Conservation (phyloP, 2,797 vertebrate species). For the Cetoscarus ocellatus region DNA sequence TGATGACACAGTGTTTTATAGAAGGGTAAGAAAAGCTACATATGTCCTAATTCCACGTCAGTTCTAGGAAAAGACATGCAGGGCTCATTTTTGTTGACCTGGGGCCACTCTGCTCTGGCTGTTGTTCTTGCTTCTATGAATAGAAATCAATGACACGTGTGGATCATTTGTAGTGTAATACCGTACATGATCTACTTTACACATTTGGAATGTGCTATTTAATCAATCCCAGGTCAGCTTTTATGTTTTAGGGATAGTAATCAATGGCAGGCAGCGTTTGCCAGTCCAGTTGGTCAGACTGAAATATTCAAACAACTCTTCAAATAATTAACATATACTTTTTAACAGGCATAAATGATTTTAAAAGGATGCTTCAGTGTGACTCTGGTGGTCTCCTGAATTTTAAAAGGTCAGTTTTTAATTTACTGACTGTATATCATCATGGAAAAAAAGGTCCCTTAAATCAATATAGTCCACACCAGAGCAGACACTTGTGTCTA, state of each 20-base stretch:
- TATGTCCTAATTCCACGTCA: conserved; percentile 34
- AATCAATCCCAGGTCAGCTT: conserved; percentile 41
- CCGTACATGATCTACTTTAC: conserved; percentile 55
- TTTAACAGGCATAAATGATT: background rate
- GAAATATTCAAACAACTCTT: background rate
- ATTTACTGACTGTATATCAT: too few species aligned
- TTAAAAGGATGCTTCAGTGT: background rate
- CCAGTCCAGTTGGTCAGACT: background rate
- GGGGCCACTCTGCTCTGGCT: conserved; percentile 45
- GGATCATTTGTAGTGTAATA: conserved; percentile 63
- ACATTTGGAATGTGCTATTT: conserved; percentile 57
- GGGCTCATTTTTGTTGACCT: conserved; percentile 41
- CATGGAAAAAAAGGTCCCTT: background rate
- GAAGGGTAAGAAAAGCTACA: conserved; percentile 26
- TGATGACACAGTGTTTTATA: conserved; percentile 21
- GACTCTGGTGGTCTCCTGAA: background rate
- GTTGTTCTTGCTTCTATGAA: conserved; percentile 23
- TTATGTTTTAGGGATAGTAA: conserved; percentile 27
- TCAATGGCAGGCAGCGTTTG: conserved; percentile 2
- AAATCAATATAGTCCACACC: background rate
- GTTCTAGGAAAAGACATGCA: conserved; percentile 32
- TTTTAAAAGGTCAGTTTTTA: background rate
- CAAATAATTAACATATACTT: background rate
- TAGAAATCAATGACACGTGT: conserved; percentile 59
- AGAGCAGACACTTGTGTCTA: too few species aligned